phyloP scores from a whole-genome alignment of 2,113 vertebrate genomes.

The Callionymus lyra region DNA sequence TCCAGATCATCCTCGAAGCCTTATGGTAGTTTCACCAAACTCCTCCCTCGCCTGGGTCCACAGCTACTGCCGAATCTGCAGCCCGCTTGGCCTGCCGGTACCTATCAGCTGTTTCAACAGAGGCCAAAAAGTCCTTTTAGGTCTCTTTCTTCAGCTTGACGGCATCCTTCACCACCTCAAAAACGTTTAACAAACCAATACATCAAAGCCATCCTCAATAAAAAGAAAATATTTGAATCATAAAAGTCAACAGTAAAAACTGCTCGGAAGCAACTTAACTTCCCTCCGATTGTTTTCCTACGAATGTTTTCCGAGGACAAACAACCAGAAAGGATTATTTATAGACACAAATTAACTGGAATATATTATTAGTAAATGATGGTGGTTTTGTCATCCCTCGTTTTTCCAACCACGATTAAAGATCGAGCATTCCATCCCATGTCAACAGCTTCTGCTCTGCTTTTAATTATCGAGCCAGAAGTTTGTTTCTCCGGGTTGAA shows the following conservation, averaged over 20 bases:
- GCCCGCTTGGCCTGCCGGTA: too few relatives aligned
- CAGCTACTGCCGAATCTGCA: too few relatives aligned
- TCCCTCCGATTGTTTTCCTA: too few relatives aligned
- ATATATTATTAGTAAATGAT: conserved; percentile 38
- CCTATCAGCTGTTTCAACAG: not conserved
- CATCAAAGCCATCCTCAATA: too few relatives aligned
- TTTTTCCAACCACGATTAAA: conserved; percentile 36
- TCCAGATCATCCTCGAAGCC: too few relatives aligned
- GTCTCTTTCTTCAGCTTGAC: too few relatives aligned
- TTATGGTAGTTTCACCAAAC: too few relatives aligned
- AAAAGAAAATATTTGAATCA: not conserved
- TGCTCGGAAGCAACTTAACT: too few relatives aligned
- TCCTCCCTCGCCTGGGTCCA: too few relatives aligned
- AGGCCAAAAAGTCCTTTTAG: not conserved
- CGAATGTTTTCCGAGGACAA: conserved; percentile 8
- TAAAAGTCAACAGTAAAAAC: not conserved
- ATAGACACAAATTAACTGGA: conserved; percentile 14
- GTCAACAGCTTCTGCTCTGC: conserved; percentile 33
- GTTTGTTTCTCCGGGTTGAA: not conserved
- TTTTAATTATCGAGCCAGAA: not conserved
- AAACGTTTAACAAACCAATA: too few relatives aligned
- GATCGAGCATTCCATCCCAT: conserved; percentile 39
- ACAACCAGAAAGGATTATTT: conserved; percentile 7
- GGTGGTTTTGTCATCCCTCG: conserved; percentile 31
- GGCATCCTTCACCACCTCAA: not conserved